A percentile compares a stretch with the other conserved stretches of the same genome.
Evolutionary conservation across 2,888 invertebrate species (phyloP).

Genomic region (Mythimna impura): DNA sequence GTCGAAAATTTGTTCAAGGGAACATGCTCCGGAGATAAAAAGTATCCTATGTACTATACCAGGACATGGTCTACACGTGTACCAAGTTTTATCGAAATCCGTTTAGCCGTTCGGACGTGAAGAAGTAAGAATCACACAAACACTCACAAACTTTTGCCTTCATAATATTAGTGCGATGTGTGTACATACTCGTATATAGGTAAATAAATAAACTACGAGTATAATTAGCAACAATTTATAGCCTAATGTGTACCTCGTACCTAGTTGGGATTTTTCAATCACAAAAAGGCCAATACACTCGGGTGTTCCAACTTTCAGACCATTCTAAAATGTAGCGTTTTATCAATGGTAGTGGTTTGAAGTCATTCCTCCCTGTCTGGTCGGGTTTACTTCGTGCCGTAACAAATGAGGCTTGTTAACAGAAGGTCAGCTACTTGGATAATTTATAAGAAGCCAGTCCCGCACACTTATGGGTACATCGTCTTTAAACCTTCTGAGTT

Average conservation of each 20-base stretch:
- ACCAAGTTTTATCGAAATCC: too few species aligned
- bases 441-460: slow-evolving; percentile 75
- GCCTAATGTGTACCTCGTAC: neutral
- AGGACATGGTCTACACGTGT: too few species aligned
- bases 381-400: slow-evolving; percentile 68
- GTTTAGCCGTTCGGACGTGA: too few species aligned
- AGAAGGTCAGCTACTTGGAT: slow-evolving; percentile 79
- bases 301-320: slow-evolving; percentile 23
- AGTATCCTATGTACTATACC: too few species aligned
- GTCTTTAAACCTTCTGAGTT: slow-evolving; percentile 21
- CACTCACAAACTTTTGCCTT: too few species aligned
- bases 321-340: slow-evolving; percentile 49
- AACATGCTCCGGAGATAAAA: too few species aligned
- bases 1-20: too few species aligned
- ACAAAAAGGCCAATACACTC: slow-evolving; percentile 33
- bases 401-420: slow-evolving; percentile 84
- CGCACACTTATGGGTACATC: slow-evolving; percentile 22
- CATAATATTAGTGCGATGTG: too few species aligned
- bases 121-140: too few species aligned
- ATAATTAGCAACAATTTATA: slow-evolving; percentile 2
- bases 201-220: neutral
- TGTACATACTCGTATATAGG: neutral
- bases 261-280: slow-evolving; percentile 10
- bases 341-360: slow-evolving; percentile 57
- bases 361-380: slow-evolving; percentile 71